Evolutionary conservation across 2,888 invertebrate genomes (phyloP).

Genomic region (Andricus curvator): DNA sequence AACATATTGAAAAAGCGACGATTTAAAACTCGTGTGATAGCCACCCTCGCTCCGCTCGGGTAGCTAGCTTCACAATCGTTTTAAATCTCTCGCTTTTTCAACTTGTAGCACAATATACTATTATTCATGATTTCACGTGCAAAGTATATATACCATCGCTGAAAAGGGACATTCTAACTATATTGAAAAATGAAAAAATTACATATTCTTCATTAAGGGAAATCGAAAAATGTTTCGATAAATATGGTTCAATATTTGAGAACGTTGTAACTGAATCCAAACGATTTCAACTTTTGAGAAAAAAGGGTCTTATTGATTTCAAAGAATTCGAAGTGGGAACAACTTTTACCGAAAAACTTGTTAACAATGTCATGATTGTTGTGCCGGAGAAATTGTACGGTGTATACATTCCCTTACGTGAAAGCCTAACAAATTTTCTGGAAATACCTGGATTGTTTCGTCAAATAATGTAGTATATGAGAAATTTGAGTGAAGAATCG

Average conservation of each 20-base stretch:
- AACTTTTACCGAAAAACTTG: slow-evolving; percentile 33
- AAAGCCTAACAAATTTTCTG: slow-evolving; percentile 43
- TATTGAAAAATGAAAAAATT: slow-evolving; percentile 41
- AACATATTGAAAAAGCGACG: too few relatives aligned
- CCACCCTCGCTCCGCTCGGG: too few relatives aligned
- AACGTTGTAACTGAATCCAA: slow-evolving; percentile 27
- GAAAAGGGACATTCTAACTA: background rate
- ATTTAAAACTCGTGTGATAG: too few relatives aligned
- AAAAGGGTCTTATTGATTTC: slow-evolving; percentile 43
- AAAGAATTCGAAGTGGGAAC: slow-evolving; percentile 40
- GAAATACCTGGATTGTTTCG: slow-evolving; percentile 43
- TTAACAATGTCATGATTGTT: slow-evolving; percentile 5
- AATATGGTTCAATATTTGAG: too few relatives aligned
- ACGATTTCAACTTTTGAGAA: slow-evolving; percentile 43
- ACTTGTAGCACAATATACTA: too few relatives aligned
- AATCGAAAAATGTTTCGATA: slow-evolving; percentile 25
- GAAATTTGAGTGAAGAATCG: slow-evolving; percentile 31
- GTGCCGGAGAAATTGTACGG: slow-evolving; percentile 23
- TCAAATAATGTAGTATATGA: slow-evolving; percentile 38
- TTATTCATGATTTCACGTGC: too few relatives aligned
- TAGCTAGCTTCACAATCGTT: too few relatives aligned
- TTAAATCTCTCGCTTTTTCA: too few relatives aligned
- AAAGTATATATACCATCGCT: too few relatives aligned
- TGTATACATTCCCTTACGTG: slow-evolving; percentile 36
- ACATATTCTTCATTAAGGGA: slow-evolving; percentile 1